A percentile compares a stretch with the other conserved stretches of the same genome.
phyloP scores from a whole-genome alignment of 2,888 invertebrate genomes.

The Melipona beecheii region DNA sequence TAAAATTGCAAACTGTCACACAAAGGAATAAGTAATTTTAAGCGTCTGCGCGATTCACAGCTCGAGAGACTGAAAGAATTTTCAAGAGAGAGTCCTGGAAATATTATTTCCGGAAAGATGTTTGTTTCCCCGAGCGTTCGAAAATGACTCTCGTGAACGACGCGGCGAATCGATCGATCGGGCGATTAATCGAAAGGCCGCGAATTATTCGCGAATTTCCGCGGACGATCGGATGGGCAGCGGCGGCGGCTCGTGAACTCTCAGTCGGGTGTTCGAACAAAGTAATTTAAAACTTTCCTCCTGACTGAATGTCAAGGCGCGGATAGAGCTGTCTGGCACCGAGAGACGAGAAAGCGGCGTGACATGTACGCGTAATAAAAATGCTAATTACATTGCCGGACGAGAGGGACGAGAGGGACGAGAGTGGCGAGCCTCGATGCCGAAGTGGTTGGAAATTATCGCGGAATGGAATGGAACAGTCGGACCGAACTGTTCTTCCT shows the following conservation, averaged over 20 bases:
- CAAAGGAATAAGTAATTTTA: too few relatives aligned
- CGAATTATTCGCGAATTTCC: constrained; percentile 26
- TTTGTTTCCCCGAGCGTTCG: not conserved
- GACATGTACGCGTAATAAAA: constrained; percentile 73
- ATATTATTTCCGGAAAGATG: too few relatives aligned
- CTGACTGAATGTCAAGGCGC: constrained; percentile 48
- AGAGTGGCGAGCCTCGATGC: constrained; percentile 44
- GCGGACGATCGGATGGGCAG: constrained; percentile 24
- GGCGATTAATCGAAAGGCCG: constrained; percentile 18
- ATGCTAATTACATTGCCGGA: constrained; percentile 72
- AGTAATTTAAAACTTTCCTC: constrained; percentile 67
- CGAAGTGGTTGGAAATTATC: constrained; percentile 49
- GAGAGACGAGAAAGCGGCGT: constrained; percentile 31
- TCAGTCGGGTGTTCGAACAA: constrained; percentile 46
- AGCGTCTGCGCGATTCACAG: too few relatives aligned
- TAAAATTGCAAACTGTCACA: not conserved
- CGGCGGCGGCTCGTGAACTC: constrained; percentile 30
- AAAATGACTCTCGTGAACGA: constrained; percentile 8
- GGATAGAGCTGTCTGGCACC: constrained; percentile 55
- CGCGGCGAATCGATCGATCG: not conserved
- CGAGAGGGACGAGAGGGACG: constrained; percentile 20
- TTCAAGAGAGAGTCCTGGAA: too few relatives aligned
- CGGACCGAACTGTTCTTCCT: not conserved
- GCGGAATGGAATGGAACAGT: constrained; percentile 33
- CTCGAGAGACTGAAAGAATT: too few relatives aligned